phyloP scores from a whole-genome alignment of 2,113 vertebrate species.

The Tricholaema leucomelas region DNA sequence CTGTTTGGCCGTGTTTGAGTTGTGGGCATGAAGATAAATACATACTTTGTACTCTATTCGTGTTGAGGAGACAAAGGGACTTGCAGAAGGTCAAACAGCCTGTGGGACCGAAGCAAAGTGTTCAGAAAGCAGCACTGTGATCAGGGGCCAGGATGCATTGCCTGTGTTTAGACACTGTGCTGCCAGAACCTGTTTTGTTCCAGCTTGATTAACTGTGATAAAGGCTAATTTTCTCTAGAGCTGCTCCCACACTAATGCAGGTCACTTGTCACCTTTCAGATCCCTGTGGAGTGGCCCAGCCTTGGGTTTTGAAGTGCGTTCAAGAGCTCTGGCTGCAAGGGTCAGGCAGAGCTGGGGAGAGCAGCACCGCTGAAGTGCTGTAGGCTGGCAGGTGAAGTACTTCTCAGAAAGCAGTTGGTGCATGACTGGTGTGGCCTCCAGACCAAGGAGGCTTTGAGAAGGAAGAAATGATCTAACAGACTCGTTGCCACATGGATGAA shows the following conservation, averaged over 20 bases:
- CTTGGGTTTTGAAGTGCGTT: not conserved
- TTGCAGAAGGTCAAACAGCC: constrained; percentile 1
- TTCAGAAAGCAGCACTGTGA: not conserved
- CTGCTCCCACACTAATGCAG: not conserved
- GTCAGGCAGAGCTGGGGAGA: not conserved
- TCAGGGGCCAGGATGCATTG: not conserved
- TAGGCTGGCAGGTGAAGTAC: not conserved
- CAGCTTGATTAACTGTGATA: constrained; percentile 33
- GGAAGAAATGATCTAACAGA: not conserved
- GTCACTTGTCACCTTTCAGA: not conserved
- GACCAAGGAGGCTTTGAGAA: not conserved
- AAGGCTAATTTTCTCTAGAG: constrained; percentile 10
- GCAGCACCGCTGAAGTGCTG: not conserved
- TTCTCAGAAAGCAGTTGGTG: not conserved
- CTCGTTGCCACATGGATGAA: not conserved
- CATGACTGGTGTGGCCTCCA: not conserved
- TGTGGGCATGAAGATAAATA: constrained; percentile 40
- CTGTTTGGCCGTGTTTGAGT: constrained; percentile 16
- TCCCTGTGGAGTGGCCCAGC: not conserved
- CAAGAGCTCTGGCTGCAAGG: not conserved
- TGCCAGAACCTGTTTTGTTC: not conserved
- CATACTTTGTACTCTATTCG: constrained; percentile 2
- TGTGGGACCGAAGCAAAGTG: not conserved
- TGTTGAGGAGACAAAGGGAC: not conserved
- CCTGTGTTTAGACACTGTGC: not conserved